Percentiles rank a stretch among this genome's conserved stretches.
Conservation (phyloP, 2,888 invertebrate genomes). For the Aelia acuminata region DNA sequence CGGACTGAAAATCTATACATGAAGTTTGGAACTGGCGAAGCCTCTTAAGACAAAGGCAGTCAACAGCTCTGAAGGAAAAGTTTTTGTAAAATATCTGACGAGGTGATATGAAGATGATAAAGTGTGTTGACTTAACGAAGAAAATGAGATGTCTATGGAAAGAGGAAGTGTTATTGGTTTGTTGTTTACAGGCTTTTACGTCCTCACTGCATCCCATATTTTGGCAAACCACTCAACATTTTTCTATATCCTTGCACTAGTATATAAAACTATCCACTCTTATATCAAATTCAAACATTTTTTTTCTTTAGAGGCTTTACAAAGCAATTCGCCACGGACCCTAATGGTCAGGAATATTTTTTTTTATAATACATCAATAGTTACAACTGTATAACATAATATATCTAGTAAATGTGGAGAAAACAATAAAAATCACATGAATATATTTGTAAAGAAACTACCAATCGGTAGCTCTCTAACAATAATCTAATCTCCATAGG, state of each 20-base stretch:
- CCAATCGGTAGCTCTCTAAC: too few relatives aligned
- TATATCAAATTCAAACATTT: neutral
- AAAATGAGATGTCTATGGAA: conserved; percentile 35
- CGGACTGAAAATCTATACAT: neutral
- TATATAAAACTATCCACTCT: neutral
- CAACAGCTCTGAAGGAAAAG: conserved; percentile 18
- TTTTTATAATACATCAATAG: too few relatives aligned
- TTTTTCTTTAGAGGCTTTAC: too few relatives aligned
- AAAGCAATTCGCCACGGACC: too few relatives aligned
- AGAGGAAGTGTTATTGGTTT: conserved; percentile 28
- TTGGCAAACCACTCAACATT: neutral
- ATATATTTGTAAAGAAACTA: too few relatives aligned
- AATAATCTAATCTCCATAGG: too few relatives aligned
- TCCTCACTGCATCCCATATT: neutral
- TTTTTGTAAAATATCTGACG: conserved; percentile 32
- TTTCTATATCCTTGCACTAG: neutral
- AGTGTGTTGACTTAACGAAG: conserved; percentile 19
- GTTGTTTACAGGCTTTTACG: conserved; percentile 18
- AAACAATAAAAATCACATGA: too few relatives aligned
- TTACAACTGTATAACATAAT: too few relatives aligned
- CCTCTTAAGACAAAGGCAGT: neutral
- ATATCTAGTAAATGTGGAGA: too few relatives aligned
- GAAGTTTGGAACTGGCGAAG: neutral
- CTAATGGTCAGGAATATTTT: too few relatives aligned
- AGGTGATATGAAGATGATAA: conserved; percentile 35